These are phyloP conservation scores for Phrynocephalus versicolor DNA, from an alignment of 2,113 vertebrate species.

Conservation along the genomic window DNA sequence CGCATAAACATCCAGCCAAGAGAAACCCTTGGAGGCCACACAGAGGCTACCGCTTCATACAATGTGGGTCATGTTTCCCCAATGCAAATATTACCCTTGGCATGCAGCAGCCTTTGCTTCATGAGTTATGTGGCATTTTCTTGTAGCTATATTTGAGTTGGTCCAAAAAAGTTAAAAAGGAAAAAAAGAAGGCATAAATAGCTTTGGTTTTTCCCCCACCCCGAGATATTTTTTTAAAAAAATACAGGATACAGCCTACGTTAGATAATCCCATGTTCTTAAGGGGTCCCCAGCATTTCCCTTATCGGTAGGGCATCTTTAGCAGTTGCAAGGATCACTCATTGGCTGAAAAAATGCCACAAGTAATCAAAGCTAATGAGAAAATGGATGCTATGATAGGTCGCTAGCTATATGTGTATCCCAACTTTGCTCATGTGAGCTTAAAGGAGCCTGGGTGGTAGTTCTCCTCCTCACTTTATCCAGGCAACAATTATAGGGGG, in stretches of 20 bases:
- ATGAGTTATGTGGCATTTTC: constrained; percentile 70
- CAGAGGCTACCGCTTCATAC: constrained; percentile 72
- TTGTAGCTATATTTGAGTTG: constrained; percentile 69
- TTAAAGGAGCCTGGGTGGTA: background rate
- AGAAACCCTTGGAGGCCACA: constrained; percentile 73
- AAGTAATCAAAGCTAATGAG: constrained; percentile 4
- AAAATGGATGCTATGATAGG: background rate
- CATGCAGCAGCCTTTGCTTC: constrained; percentile 62
- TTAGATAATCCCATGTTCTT: constrained; percentile 57
- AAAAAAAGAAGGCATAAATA: constrained; percentile 55
- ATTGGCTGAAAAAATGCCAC: constrained; percentile 46
- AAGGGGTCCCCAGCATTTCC: constrained; percentile 47
- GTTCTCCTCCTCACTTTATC: background rate
- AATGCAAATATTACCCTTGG: constrained; percentile 83
- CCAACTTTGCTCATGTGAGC: background rate
- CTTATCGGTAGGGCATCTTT: constrained; percentile 19
- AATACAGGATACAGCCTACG: constrained; percentile 36
- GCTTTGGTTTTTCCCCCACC: constrained; percentile 5
- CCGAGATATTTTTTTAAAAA: constrained; percentile 58
- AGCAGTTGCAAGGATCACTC: constrained; percentile 40
- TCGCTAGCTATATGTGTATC: background rate
- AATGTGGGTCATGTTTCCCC: constrained; percentile 73
- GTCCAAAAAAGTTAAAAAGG: constrained; percentile 51
- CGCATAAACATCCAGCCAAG: constrained; percentile 70
- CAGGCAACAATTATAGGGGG: background rate